phyloP scores from a whole-genome alignment of 2,797 vertebrate genomes.

The Hippopotamyrus pictus region DNA sequence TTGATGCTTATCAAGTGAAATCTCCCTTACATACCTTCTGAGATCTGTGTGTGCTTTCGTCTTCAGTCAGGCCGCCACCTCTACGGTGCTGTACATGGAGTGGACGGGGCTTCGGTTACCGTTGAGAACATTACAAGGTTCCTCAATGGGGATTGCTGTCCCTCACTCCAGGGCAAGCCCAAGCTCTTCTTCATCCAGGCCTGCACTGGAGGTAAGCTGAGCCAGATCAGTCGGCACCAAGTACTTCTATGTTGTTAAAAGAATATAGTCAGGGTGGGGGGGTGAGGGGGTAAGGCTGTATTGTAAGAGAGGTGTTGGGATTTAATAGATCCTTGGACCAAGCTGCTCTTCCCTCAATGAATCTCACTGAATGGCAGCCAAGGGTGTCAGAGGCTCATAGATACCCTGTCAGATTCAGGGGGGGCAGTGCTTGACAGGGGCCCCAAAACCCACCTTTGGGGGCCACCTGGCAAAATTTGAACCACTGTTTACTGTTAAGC shows the following conservation, averaged over 20 bases:
- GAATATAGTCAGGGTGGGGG: background rate
- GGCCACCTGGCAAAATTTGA: background rate
- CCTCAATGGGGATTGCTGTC: conserved; percentile 78
- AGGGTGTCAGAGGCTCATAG: background rate
- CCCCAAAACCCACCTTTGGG: too few species aligned
- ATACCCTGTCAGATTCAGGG: background rate
- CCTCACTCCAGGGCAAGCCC: conserved; percentile 82
- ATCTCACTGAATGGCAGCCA: background rate
- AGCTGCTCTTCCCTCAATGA: background rate
- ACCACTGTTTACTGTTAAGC: background rate
- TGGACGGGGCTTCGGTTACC: conserved; percentile 69
- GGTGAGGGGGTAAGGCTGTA: background rate
- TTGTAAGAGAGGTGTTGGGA: background rate
- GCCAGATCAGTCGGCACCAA: background rate
- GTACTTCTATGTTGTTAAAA: background rate
- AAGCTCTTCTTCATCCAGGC: conserved; percentile 98
- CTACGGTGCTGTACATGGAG: conserved; percentile 79
- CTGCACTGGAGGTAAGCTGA: conserved; percentile 80
- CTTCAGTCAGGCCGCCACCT: conserved; percentile 78
- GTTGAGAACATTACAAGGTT: conserved; percentile 79
- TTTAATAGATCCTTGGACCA: background rate
- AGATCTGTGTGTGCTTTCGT: background rate
- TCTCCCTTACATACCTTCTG: background rate
- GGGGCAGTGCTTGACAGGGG: background rate
- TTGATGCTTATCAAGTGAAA: background rate